A percentile compares a stretch with the other conserved stretches of the same genome.
Conservation (phyloP, 2,888 invertebrate species). For the Machimus atricapillus region DNA sequence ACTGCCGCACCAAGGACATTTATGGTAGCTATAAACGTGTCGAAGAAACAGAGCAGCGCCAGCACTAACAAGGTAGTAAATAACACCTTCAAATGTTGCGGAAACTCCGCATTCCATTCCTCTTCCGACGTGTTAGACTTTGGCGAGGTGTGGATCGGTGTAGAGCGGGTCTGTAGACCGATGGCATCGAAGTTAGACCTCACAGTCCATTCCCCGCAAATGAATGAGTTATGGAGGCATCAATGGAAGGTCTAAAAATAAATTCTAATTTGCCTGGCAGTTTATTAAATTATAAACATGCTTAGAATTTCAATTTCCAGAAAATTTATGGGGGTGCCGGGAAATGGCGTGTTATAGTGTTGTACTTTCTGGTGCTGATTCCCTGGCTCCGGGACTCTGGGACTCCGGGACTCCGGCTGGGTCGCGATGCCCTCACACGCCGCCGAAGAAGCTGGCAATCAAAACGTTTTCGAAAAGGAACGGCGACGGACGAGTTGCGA, state of each 20-base stretch:
- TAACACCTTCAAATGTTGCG: neutral
- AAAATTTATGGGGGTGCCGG: conserved; percentile 13
- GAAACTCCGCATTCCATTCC: neutral
- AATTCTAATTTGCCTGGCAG: conserved; percentile 26
- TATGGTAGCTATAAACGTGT: neutral
- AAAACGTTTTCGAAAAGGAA: neutral
- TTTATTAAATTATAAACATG: conserved; percentile 36
- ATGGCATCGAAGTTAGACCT: neutral
- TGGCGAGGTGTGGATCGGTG: neutral
- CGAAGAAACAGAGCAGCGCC: neutral
- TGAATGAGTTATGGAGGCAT: conserved; percentile 11
- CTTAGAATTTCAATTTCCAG: conserved; percentile 30
- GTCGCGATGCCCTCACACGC: neutral
- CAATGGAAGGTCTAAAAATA: conserved; percentile 27
- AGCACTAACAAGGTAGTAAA: neutral
- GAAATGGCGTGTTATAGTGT: conserved; percentile 5
- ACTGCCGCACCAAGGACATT: neutral
- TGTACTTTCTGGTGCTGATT: neutral
- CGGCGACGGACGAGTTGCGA: neutral
- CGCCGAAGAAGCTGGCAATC: neutral
- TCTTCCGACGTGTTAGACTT: neutral
- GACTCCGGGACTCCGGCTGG: no score
- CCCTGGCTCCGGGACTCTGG: neutral
- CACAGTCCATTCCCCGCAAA: conserved; percentile 4
- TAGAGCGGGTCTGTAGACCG: neutral